Evolutionary conservation across 2,113 vertebrate genomes (phyloP), one percentile per base, ranked within the genome.

Genomic region (Marmota flaviventris): DNA sequence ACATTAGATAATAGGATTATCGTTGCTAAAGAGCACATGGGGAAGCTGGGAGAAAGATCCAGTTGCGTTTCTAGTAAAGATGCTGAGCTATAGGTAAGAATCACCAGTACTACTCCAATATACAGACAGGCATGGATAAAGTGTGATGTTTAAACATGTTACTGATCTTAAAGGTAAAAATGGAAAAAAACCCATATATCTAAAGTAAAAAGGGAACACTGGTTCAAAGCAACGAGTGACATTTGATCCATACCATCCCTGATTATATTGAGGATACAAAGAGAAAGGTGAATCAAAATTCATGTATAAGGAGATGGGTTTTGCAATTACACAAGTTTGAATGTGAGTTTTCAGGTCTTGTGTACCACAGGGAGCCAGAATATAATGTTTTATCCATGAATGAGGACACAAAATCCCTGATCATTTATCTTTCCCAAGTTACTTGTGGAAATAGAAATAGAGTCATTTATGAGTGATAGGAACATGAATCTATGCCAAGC

Each of bases 401-500:
- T 89, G 32, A 39, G 45, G 18, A 77, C 77, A 77, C 42, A 87
- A 91, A 72, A 45, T 48, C 3, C 63, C 51, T 72, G 42, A 37
- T 82, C 82, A 25, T 83, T 53, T 69, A 78, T 77, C 14, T 32
- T 87, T 45, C 39, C 10, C 29, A 72, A 78, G 82, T n/a, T 53
- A 83, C 83, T 39, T 83, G 32, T 67, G 76, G 69, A 93, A 86
- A 82, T 25, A 77, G 51, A 93, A 90, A 89, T 65, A 85, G 29
- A 94, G 82, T 65, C 83, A 56, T 61, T 87, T 84, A 34, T 37
- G 77, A 91, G 70, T 37, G 83, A 84, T 5, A 53, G 63, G 70
- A 91, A 84, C 53, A 78, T 87, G 87, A 65, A 70, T 84, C 82
- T 53, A 42, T 87, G 94, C 76, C 91, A 93, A 56, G 83, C 61